Evolutionary conservation across 2,888 invertebrate genomes (phyloP).

Genomic region (Leucophora obtusa): DNA sequence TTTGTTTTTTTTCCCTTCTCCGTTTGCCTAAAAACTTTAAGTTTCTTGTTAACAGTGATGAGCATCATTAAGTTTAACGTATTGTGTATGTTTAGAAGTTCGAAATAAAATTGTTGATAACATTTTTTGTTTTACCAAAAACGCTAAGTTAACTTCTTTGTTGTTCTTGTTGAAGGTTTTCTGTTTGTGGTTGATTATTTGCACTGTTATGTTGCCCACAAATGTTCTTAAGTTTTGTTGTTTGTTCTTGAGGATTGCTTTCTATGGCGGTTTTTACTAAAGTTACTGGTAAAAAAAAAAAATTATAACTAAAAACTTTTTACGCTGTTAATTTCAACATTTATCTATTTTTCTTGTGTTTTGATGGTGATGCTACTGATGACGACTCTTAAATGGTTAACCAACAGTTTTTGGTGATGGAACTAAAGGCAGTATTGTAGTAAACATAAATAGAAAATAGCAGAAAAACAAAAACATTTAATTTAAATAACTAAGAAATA

Average conservation of each 20-base stretch:
- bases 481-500: no score
- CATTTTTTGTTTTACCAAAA: background rate
- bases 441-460: no score
- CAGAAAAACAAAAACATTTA: no score
- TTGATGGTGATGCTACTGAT: background rate
- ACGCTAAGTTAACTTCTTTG: conserved; percentile 2
- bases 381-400: background rate
- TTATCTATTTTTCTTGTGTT: background rate
- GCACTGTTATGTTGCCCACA: conserved; percentile 35
- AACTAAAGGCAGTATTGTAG: background rate
- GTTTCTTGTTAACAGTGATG: conserved; percentile 63
- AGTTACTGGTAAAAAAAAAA: background rate
- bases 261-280: conserved; percentile 3
- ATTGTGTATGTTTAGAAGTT: conserved; percentile 12
- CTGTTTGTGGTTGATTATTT: conserved; percentile 29
- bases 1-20: background rate
- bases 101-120: background rate
- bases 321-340: conserved; percentile 12
- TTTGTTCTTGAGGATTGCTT: conserved; percentile 28
- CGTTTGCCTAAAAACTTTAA: conserved; percentile 55
- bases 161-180: conserved; percentile 1
- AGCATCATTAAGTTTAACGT: conserved; percentile 64
- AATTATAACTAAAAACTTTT: conserved; percentile 10
- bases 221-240: conserved; percentile 25
- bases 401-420: background rate